Evolutionary conservation across 2,888 invertebrate genomes (phyloP).

Genomic region (Philonicus albiceps): DNA sequence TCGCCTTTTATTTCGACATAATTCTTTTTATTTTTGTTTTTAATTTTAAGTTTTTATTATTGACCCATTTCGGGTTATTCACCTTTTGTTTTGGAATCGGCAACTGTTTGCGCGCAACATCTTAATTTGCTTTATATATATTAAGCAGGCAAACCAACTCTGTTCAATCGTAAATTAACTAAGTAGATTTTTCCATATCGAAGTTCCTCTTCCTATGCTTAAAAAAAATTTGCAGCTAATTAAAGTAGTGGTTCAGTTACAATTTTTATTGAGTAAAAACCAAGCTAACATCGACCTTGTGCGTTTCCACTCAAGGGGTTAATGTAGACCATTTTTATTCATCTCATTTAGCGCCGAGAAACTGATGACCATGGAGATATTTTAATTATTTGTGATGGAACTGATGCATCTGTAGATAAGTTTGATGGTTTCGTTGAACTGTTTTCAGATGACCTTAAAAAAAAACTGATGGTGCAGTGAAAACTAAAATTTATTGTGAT

Average conservation of each 20-base stretch:
- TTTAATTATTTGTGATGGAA: neutral
- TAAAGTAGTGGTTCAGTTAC: neutral
- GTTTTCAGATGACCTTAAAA: neutral
- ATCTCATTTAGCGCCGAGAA: neutral
- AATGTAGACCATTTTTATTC: neutral
- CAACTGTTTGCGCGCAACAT: neutral
- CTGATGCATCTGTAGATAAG: neutral
- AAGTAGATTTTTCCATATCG: neutral
- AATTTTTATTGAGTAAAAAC: neutral
- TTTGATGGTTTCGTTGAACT: neutral
- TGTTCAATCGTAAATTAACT: neutral
- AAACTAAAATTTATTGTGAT: neutral
- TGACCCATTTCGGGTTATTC: neutral
- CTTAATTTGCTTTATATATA: neutral
- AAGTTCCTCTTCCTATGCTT: neutral
- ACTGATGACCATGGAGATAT: neutral
- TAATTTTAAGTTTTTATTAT: neutral
- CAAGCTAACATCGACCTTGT: neutral
- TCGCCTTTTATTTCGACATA: slow-evolving; percentile 2
- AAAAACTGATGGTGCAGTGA: neutral
- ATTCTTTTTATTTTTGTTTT: neutral
- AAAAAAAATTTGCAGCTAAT: neutral
- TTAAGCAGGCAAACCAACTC: neutral
- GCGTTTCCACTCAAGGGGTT: neutral
- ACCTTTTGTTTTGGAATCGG: neutral